Evolutionary conservation across 2,797 vertebrate species (phyloP).

Genomic region (Hyperoplus lanceolatus): DNA sequence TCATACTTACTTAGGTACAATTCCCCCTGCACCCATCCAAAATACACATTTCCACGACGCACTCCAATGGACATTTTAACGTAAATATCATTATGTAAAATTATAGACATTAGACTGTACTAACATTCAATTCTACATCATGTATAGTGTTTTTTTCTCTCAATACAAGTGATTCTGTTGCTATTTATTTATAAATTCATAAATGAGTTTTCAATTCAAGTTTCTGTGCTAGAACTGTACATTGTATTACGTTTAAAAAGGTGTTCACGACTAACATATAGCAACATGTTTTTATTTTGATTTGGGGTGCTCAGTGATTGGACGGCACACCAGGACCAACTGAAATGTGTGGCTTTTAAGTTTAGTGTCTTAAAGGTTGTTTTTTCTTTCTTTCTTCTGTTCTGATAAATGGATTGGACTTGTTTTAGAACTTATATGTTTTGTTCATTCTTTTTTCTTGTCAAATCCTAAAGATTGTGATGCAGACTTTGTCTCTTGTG

Average conservation of each 20-base stretch:
- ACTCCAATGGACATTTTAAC: constrained; percentile 32
- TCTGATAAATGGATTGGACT: constrained; percentile 61
- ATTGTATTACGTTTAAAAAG: constrained; percentile 46
- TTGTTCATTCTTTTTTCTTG: constrained; percentile 38
- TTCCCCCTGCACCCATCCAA: neutral
- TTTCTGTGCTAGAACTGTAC: constrained; percentile 65
- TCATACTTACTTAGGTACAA: constrained; percentile 18
- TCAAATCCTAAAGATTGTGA: constrained; percentile 37
- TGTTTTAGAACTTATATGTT: constrained; percentile 53
- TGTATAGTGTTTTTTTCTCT: constrained; percentile 62
- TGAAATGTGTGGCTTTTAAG: constrained; percentile 45
- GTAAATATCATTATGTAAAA: constrained; percentile 14
- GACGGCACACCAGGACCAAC: constrained; percentile 62
- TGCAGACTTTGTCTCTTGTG: constrained; percentile 50
- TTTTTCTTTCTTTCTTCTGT: constrained; percentile 31
- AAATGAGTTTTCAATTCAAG: constrained; percentile 52
- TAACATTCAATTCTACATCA: constrained; percentile 60
- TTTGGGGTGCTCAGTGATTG: constrained; percentile 28
- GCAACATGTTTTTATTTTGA: constrained; percentile 16
- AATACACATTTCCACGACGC: constrained; percentile 8
- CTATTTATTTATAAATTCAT: constrained; percentile 79
- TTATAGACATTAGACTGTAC: constrained; percentile 45
- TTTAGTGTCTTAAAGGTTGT: constrained; percentile 41
- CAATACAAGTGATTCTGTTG: constrained; percentile 61
- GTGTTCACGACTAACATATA: constrained; percentile 38